phyloP scores from a whole-genome alignment of 2,797 vertebrate genomes.

The Acipenser oxyrinchus region DNA sequence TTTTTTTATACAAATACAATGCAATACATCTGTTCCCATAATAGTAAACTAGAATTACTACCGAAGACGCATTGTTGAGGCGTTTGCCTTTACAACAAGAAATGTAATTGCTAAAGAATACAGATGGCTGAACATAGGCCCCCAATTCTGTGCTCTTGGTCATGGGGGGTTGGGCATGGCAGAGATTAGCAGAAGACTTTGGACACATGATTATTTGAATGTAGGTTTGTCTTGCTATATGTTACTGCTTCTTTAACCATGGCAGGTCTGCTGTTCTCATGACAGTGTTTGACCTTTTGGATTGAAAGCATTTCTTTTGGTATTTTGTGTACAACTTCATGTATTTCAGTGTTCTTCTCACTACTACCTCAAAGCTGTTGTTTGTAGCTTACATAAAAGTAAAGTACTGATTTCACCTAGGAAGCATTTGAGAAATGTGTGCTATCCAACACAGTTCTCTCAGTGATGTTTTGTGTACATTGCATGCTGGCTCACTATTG shows the following conservation, averaged over 20 bases:
- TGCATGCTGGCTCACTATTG: conserved; percentile 2
- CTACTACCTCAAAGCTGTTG: conserved; percentile 9
- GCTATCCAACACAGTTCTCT: neutral
- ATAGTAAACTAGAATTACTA: conserved; percentile 23
- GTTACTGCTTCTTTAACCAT: too few species aligned
- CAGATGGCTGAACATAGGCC: conserved; percentile 18
- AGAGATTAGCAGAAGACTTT: too few species aligned
- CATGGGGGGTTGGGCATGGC: too few species aligned
- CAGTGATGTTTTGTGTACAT: neutral
- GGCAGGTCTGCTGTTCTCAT: too few species aligned
- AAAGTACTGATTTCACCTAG: too few species aligned
- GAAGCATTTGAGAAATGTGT: neutral
- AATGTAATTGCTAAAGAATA: conserved; percentile 16
- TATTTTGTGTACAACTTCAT: too few species aligned
- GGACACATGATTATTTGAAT: too few species aligned
- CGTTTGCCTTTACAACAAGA: conserved; percentile 35
- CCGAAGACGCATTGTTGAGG: conserved; percentile 20
- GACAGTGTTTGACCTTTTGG: too few species aligned
- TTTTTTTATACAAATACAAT: conserved; percentile 56
- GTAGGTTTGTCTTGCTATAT: too few species aligned
- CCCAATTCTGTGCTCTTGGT: neutral
- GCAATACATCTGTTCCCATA: conserved; percentile 46
- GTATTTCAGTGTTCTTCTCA: conserved; percentile 19
- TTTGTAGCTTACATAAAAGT: neutral
- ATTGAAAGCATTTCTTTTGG: conserved; percentile 11